phyloP scores from a whole-genome alignment of 2,888 invertebrate genomes.

The Mesorhabditis sp. region DNA sequence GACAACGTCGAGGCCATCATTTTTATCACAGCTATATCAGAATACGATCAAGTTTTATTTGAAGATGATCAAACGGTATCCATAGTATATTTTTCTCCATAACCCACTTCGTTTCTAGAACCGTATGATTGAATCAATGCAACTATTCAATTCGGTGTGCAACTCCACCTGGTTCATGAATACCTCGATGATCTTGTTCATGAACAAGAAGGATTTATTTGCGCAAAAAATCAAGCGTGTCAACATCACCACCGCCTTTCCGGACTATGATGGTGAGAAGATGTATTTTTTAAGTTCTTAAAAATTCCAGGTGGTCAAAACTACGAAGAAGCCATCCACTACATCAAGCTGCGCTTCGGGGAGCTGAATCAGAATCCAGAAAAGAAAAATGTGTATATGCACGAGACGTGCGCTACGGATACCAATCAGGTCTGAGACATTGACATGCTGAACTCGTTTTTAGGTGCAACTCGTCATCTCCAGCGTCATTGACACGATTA shows the following conservation, averaged over 20 bases:
- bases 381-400: slow-evolving; percentile 68
- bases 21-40: neutral
- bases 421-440: slow-evolving; percentile 75
- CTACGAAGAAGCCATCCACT: slow-evolving; percentile 96
- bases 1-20: slow-evolving; percentile 4
- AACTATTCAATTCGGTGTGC: slow-evolving; percentile 3
- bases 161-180: neutral
- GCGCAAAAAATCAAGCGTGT: slow-evolving; percentile 41
- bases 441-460: slow-evolving; percentile 89
- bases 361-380: slow-evolving; percentile 99
- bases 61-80: neutral
- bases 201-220: slow-evolving; percentile 19
- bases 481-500: slow-evolving; percentile 39
- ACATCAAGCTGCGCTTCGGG: slow-evolving; percentile 99
- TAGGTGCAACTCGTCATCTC: slow-evolving; percentile 41
- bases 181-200: neutral
- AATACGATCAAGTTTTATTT: slow-evolving; percentile 5
- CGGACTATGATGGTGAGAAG: slow-evolving; percentile 36
- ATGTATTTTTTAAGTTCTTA: neutral
- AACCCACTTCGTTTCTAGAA: neutral
- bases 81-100: neutral
- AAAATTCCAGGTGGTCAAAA: slow-evolving; percentile 76
- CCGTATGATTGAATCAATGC: slow-evolving; percentile 4
- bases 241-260: slow-evolving; percentile 43
- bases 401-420: slow-evolving; percentile 6